Percentiles rank a stretch among this genome's conserved stretches.
Conservation (phyloP, 53 echinoderm and acorn worm species). For the Astropecten irregularis region DNA sequence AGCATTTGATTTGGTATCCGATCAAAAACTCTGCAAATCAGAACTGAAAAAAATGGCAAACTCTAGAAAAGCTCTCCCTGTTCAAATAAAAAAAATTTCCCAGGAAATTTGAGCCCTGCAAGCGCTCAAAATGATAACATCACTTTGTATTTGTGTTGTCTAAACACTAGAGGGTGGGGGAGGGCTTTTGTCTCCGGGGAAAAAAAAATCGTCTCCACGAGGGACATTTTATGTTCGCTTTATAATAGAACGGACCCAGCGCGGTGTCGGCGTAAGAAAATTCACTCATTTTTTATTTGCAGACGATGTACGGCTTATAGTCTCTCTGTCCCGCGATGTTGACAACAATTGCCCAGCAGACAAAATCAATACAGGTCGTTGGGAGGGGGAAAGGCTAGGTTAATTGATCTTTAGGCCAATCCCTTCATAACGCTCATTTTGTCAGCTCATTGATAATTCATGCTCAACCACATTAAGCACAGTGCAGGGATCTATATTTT, state of each 20-base stretch:
- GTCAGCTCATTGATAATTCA: constrained; percentile 45
- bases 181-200: too few species aligned
- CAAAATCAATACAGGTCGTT: constrained; percentile 26
- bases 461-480: neutral
- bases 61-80: too few species aligned
- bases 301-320: too few species aligned
- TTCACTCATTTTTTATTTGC: too few species aligned
- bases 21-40: too few species aligned
- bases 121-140: neutral
- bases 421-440: neutral
- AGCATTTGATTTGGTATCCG: too few species aligned
- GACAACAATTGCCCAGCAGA: constrained; percentile 25
- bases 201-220: too few species aligned
- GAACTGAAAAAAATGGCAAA: neutral
- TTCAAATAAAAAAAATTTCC: too few species aligned
- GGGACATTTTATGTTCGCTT: too few species aligned
- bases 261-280: too few species aligned
- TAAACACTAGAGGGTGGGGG: too few species aligned
- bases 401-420: constrained; percentile 14
- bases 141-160: neutral
- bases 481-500: constrained; percentile 40
- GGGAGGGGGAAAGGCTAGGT: neutral
- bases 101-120: neutral
- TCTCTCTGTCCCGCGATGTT: neutral
- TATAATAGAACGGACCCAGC: too few species aligned